Evolutionary conservation across 1,140 invertebrate species (phyloP).

Genomic region (Augochlora pura): DNA sequence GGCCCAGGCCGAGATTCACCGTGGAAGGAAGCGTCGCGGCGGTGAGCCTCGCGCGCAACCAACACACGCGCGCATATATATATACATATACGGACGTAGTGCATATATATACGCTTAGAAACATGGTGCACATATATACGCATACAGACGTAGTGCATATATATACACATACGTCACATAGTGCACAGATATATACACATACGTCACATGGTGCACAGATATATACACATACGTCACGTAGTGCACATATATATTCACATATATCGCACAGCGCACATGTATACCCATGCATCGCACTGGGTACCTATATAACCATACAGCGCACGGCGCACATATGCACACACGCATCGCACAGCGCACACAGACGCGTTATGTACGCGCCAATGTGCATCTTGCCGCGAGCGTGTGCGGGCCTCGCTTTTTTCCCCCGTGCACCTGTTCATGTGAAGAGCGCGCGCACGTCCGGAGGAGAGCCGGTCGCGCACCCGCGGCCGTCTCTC

Average conservation of each 20-base stretch:
- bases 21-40: constrained; percentile 49
- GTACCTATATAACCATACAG: no score
- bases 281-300: no score
- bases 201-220: no score
- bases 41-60: not conserved
- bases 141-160: no score
- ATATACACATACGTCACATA: no score
- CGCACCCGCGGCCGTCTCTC: no score
- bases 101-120: not conserved
- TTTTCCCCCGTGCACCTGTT: constrained; percentile 20
- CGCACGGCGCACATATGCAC: no score
- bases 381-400: not conserved
- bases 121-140: no score
- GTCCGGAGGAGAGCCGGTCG: no score
- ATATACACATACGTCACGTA: no score
- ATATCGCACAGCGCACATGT: not conserved
- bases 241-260: no score
- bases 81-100: no score
- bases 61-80: not conserved
- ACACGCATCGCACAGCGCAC: not conserved
- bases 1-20: constrained; percentile 35
- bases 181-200: not conserved
- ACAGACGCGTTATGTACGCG: not conserved
- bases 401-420: not conserved
- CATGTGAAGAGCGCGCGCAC: not conserved